Base-by-base conservation (phyloP, 2,888 invertebrate genomes). In the Aporophyla nigra region DNA sequence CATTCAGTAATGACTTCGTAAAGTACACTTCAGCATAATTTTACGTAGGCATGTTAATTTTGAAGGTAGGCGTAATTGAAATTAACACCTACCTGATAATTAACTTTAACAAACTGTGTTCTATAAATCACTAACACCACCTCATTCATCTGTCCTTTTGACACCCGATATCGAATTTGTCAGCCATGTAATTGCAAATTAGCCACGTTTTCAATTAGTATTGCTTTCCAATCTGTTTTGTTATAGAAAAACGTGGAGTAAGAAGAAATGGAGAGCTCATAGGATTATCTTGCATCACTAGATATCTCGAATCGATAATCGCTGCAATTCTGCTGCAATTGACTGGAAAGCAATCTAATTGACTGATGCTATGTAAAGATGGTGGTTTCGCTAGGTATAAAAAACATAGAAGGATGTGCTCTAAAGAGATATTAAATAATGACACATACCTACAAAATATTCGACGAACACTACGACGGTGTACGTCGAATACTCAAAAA, bases 141-240 rank as follows among this genome's bases (percentile, higher is more conserved):
- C 59, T 62, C 68, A 58, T 82, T 83, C 59, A 83, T 67, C 56
- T 69, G 59, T 73, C 78, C 58, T 70, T 77, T 70, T 82, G 81
- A 78, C 79, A 78, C 72, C 61, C 69, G 49, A 73, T 77, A 83
- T 27, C 40, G n/a, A 81, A 72, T 81, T 78, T 78, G 71, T 83
- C 79, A 81, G 51, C 61, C 79, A 73, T 73, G 72, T 67, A 82
- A 83, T 83, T 78, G 49, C 43, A 73, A 79, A 83, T 84, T 70
- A 74, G 58, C 54, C 54, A 80, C 66, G 43, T 62, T 80, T 84
- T 75, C 74, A 80, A 83, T 84, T 75, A 75, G 56, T 21, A 61
- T 80, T 59, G 62, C 66, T 84, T 56, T 67, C 14, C 14, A 59
- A 74, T 58, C 10, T 43, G 54, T 75, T 71, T 49, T 67, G 68